Base-by-base conservation (phyloP, 2,888 invertebrate genomes). In the Crematogaster levior region DNA sequence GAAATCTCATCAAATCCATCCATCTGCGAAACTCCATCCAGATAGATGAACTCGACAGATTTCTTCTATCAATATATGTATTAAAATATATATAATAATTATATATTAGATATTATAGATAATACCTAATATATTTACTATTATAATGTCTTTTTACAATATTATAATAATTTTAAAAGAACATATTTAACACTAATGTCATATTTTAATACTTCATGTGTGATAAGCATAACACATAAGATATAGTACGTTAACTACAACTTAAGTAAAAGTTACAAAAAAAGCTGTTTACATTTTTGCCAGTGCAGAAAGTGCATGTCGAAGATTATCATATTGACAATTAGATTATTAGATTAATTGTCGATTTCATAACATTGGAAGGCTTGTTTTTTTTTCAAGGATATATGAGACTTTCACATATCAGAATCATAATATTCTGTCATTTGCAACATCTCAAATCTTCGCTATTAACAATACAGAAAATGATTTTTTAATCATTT, bases 151-250 rank as follows among this genome's bases (percentile, higher is more conserved):
- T 66, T 66, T 18, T 37, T 51, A 10, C 34, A 10, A 9, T 37
- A 21, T 21, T n/a, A n/a, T 61, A 61, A 21, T 12, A 61, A 60
- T 60, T 5, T 58, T 2, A 37, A 60, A 34, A 21, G 10, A 61
- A 15, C 4, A 60, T 12, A 37, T 37, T 30, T 0, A 5, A 34
- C 9, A 46, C 3, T 37, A 27, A 40, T 10, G 9, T 4, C 10
- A 63, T 40, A 72, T 72, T 56, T 72, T 37, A 37, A 72, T 40
- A 24, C 18, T 70, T 53, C 7, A 34, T 1, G 21, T n/a, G 1
- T 21, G 9, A 6, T 9, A 58, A 43, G 6, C 60, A 58, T 5
- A 30, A 73, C 30, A 72, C 40, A 21, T 15, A n/a, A 21, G 15
- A 9, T 21, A 21, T 34, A 68, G 1, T 27, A 3, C 10, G 27